These are phyloP conservation scores for Seriola rivoliana DNA, from an alignment of 2,113 vertebrate species.

Conservation along the genomic window DNA sequence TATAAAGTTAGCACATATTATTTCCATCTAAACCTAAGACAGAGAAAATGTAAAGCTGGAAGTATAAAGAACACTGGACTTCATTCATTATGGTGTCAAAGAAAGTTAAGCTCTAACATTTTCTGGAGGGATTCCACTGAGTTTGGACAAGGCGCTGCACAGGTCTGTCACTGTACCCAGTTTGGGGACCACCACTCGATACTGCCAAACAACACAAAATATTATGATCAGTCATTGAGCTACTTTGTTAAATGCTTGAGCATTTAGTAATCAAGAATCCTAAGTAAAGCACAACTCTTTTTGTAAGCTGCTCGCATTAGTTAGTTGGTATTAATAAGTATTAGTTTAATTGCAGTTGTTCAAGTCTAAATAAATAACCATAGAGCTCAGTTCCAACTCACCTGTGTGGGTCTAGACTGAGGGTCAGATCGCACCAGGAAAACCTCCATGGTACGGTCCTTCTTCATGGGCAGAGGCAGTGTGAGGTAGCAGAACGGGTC, in stretches of 20 bases:
- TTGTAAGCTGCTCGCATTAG: no score
- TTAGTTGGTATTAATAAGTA: not conserved
- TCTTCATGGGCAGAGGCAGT: conserved; percentile 92
- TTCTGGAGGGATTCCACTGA: conserved; percentile 90
- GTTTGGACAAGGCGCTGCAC: conserved; percentile 90
- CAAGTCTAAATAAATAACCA: not conserved
- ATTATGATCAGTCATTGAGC: not conserved
- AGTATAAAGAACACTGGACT: not conserved
- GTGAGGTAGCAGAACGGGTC: conserved; percentile 96
- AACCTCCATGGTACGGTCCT: conserved; percentile 91
- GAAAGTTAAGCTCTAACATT: conserved; percentile 85
- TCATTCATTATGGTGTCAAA: not conserved
- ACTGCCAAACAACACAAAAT: conserved; percentile 80
- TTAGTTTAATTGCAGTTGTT: not conserved
- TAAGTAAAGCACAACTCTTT: not conserved
- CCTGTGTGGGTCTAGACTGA: conserved; percentile 91
- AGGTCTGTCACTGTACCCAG: conserved; percentile 92
- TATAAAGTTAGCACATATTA: not conserved
- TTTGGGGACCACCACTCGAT: conserved; percentile 92
- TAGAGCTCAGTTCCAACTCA: conserved; percentile 68
- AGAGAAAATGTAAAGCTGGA: not conserved
- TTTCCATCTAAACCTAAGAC: not conserved
- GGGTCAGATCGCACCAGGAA: conserved; percentile 91
- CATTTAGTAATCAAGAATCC: not conserved
- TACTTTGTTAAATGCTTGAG: not conserved